These are phyloP conservation scores for Drosophila carrolli DNA, from an alignment of 1,140 invertebrate species.

Conservation along the genomic window DNA sequence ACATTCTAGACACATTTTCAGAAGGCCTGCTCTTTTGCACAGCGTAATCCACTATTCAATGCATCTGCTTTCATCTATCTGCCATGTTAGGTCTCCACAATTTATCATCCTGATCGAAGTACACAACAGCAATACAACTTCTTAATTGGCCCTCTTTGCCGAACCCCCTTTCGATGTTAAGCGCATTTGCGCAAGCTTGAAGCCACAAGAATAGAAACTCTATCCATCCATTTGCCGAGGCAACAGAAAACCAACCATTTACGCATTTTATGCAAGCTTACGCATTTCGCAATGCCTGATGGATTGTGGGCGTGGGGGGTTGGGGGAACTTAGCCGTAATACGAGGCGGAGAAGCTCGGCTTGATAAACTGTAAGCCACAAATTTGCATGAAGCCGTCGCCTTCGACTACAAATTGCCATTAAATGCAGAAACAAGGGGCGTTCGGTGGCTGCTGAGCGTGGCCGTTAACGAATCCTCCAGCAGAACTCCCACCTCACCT, in stretches of 20 bases:
- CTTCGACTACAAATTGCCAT: constrained; percentile 78
- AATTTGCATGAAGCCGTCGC: constrained; percentile 73
- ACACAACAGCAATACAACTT: constrained; percentile 35
- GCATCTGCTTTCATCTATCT: constrained; percentile 2
- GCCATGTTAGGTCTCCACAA: constrained; percentile 10
- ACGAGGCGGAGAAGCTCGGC: constrained; percentile 46
- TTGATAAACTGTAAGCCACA: constrained; percentile 81
- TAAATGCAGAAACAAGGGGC: constrained; percentile 59
- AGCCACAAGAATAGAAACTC: constrained; percentile 60
- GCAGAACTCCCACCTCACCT: constrained; percentile 32
- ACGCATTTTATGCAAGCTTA: constrained; percentile 74
- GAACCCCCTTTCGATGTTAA: constrained; percentile 6
- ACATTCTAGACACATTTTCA: too few species aligned
- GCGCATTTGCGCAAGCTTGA: constrained; percentile 51
- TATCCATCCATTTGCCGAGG: neutral
- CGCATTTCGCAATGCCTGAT: constrained; percentile 62
- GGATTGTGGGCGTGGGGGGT: constrained; percentile 16
- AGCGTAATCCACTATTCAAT: neutral
- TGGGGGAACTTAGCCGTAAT: constrained; percentile 13
- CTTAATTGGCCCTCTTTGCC: constrained; percentile 19
- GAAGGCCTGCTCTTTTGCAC: too few species aligned
- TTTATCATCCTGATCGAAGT: constrained; percentile 42
- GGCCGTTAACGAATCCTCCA: constrained; percentile 47
- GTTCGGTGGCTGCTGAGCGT: constrained; percentile 35
- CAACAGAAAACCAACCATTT: constrained; percentile 40